Base-by-base conservation (phyloP, 1,140 invertebrate species). In the Scaptomyza montana region DNA sequence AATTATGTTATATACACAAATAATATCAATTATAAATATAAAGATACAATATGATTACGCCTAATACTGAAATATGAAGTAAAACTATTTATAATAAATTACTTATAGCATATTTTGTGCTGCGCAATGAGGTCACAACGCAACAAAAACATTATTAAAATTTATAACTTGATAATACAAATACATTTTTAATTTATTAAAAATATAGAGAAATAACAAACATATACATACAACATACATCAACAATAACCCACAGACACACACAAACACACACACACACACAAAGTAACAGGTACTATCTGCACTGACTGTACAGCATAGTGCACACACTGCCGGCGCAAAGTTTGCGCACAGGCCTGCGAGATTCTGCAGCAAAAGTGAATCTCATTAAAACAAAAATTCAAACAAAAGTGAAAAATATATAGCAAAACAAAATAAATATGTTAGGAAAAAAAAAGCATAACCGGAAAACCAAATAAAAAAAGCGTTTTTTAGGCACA, bases 81-180 rank as follows among this genome's bases (percentile, higher is more conserved):
- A 72, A 46, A 72, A 67, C 55, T 72, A 72, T 73, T 73, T 73
- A 73, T 68, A 73, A 73, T 45, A 73, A 61, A 73, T 41, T 61
- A 72, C 45, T 74, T 75, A 87, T 71, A 80, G 81, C 81, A 86
- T 87, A 87, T 87, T 89, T 87, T 89, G 84, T 89, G 79, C 84
- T 89, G 84, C 84, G 89, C 79, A 87, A 87, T 71, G 78, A 87
- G 75, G 84, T 87, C 84, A 87, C 84, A 87, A 87, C 84, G 84
- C 84, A 87, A 87, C 84, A 87, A 78, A 54, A 66, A 61, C 61
- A 56, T 51, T 8, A 63, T 12, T 53, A 61, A 36, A 60, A 61
- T 8, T n/a, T 43, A 16, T 1, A 16, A 16, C 16, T 16, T 39
- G 43, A 65, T 64, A 62, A 76, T 54, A 36, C 65, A 74, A 50